phyloP scores from a whole-genome alignment of 2,888 invertebrate genomes.

The Macrosiphum euphorbiae region DNA sequence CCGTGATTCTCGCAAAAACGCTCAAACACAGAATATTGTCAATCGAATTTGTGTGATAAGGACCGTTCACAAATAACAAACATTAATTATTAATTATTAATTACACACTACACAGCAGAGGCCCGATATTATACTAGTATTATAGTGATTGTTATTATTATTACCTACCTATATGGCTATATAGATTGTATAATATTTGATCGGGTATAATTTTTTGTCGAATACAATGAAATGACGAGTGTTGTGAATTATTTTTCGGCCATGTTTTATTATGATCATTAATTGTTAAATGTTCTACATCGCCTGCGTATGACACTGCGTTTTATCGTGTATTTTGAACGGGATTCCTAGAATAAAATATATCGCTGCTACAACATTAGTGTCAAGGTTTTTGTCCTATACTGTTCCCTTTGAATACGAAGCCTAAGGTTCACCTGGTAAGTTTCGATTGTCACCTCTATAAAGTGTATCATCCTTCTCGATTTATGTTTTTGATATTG shows the following conservation, averaged over 20 bases:
- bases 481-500: not conserved
- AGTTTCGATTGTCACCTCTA: not conserved
- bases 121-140: not conserved
- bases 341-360: constrained; percentile 25
- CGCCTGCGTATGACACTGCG: not conserved
- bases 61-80: not conserved
- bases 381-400: constrained; percentile 52
- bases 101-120: not conserved
- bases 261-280: not conserved
- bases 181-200: not conserved
- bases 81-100: not conserved
- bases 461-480: not conserved
- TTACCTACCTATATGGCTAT: not conserved
- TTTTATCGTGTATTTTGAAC: not conserved
- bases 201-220: not conserved
- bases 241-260: not conserved
- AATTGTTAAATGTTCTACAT: not conserved
- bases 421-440: constrained; percentile 26
- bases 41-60: constrained; percentile 9
- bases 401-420: not conserved
- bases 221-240: not conserved
- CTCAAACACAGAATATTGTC: not conserved
- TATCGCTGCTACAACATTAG: constrained; percentile 23
- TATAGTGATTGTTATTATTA: constrained; percentile 2
- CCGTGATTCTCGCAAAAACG: not conserved